These are phyloP conservation scores for Exocentrus adspersus DNA, from an alignment of 2,888 invertebrate genomes.

Conservation along the genomic window DNA sequence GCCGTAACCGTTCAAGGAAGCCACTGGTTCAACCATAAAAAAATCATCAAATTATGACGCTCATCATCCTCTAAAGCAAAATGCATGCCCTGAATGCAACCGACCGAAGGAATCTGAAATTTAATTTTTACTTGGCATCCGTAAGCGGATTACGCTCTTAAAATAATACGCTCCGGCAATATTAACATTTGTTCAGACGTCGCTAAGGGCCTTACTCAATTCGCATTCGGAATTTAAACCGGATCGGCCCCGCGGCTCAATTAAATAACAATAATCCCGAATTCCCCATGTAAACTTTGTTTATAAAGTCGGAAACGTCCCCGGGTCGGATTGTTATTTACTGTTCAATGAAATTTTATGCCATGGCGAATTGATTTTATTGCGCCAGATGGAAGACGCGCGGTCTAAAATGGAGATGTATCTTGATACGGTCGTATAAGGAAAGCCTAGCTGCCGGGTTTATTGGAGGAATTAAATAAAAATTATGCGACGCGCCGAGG, in stretches of 20 bases:
- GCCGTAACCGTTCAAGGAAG: too few species aligned
- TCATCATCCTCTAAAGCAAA: too few species aligned
- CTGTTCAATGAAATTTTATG: not conserved
- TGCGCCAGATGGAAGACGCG: not conserved
- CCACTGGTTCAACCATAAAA: too few species aligned
- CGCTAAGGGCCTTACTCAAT: not conserved
- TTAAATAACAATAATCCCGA: not conserved
- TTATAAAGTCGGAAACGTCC: not conserved
- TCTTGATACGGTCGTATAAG: not conserved
- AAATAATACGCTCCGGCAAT: constrained; percentile 39
- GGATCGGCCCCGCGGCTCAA: not conserved
- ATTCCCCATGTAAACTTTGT: not conserved
- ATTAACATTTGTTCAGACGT: constrained; percentile 32
- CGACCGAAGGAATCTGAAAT: constrained; percentile 25
- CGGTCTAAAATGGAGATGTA: not conserved
- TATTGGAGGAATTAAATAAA: too few species aligned
- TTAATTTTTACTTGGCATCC: constrained; percentile 40
- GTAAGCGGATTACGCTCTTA: constrained; percentile 35
- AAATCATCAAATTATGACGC: too few species aligned
- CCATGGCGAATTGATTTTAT: not conserved
- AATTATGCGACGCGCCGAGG: too few species aligned
- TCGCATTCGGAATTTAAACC: not conserved
- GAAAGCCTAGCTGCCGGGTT: not conserved
- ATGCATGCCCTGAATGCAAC: too few species aligned
- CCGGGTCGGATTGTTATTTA: not conserved